Conservation (phyloP, 2,888 invertebrate species). For the Pachycephus smyrnensis region DNA sequence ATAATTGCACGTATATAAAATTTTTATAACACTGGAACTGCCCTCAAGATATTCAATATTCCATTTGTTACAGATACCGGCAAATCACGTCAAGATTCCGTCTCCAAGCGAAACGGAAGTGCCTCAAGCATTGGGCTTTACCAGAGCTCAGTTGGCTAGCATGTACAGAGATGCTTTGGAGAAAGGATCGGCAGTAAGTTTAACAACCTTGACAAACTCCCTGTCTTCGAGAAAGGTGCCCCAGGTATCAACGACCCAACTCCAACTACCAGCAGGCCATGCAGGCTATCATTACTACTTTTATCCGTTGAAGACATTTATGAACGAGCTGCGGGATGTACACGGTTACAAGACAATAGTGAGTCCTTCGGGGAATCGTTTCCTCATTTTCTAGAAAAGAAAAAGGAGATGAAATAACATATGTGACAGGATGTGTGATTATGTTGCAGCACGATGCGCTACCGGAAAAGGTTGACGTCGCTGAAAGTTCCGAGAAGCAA, state of each 20-base stretch:
- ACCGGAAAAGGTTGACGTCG: constrained; percentile 27
- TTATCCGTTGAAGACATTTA: constrained; percentile 69
- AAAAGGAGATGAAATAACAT: too few relatives aligned
- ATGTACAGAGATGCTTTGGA: constrained; percentile 68
- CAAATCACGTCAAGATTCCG: too few relatives aligned
- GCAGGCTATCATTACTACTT: constrained; percentile 69
- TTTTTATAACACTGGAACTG: too few relatives aligned
- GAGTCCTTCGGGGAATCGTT: constrained; percentile 17
- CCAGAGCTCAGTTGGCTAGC: constrained; percentile 66
- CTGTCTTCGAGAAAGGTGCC: constrained; percentile 37
- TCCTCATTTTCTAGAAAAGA: neutral
- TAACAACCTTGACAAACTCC: constrained; percentile 43
- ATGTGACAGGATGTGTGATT: neutral
- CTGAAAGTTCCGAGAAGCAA: constrained; percentile 52
- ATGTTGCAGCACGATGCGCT: constrained; percentile 32
- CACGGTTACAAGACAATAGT: constrained; percentile 44
- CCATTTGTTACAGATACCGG: too few relatives aligned
- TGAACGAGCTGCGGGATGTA: constrained; percentile 57
- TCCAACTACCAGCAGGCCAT: constrained; percentile 36
- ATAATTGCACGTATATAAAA: too few relatives aligned
- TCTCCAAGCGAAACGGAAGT: constrained; percentile 24
- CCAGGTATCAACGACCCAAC: constrained; percentile 32
- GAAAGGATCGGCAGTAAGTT: constrained; percentile 52
- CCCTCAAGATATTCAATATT: too few relatives aligned
- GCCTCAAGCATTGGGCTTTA: constrained; percentile 50